These are phyloP conservation scores for Hypsibius dujardini DNA, from an alignment of 1,140 invertebrate genomes.

Conservation along the genomic window DNA sequence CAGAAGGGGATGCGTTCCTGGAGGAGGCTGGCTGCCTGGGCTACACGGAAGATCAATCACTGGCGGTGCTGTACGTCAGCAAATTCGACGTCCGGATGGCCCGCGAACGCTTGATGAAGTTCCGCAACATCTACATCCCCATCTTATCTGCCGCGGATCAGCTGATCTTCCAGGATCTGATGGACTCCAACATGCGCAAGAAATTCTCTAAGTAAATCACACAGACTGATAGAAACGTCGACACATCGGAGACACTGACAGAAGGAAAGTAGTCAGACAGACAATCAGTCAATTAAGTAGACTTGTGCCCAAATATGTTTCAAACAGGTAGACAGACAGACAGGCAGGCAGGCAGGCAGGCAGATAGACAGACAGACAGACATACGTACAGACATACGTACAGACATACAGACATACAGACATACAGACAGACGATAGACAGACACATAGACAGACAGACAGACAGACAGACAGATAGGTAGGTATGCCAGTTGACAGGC, in stretches of 20 bases:
- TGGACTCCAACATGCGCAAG: neutral
- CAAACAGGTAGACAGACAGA: neutral
- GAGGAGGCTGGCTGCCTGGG: conserved; percentile 5
- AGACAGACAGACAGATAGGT: neutral
- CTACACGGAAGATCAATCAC: conserved; percentile 14
- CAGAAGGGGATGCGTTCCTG: neutral
- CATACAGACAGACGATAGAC: neutral
- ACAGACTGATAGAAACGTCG: too few relatives aligned
- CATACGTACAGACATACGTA: neutral
- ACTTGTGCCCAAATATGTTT: neutral
- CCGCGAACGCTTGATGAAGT: neutral
- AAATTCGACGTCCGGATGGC: neutral
- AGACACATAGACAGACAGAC: neutral
- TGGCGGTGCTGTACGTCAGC: conserved; percentile 6
- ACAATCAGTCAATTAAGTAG: neutral
- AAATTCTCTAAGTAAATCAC: neutral
- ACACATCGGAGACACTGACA: neutral
- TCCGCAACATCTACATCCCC: conserved; percentile 10
- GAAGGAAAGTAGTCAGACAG: neutral
- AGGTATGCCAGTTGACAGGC: neutral
- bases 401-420: neutral
- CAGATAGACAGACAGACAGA: neutral
- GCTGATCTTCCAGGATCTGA: neutral
- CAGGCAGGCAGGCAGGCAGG: neutral
- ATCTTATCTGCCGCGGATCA: neutral